A percentile compares a stretch with the other conserved stretches of the same genome.
Evolutionary conservation across 2,113 vertebrate species (phyloP).

Genomic region (human): GRCh38 chr1:18481501-18482000

Average conservation of each 20-base stretch:
- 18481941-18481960: neutral
- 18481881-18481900: conserved; percentile 43
- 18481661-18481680: neutral
- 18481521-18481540: neutral
- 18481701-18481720: conserved; percentile 82
- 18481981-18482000: accelerated
- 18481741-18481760: conserved; percentile 79
- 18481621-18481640: neutral
- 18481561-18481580: accelerated
- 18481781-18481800: conserved; percentile 89
- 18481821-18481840: conserved; percentile 38
- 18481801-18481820: conserved; percentile 62
- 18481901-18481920: neutral
- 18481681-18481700: conserved; percentile 78
- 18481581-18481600: neutral
- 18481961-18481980: accelerated
- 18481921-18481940: neutral
- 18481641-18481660: conserved; percentile 46
- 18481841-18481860: conserved; percentile 93
- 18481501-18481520: accelerated
- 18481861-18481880: conserved; percentile 88
- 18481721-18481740: conserved; percentile 82
- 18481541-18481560: accelerated
- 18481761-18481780: conserved; percentile 89
- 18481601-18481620: accelerated